Evolutionary conservation across 2,113 vertebrate species (phyloP), one percentile per base, ranked within the genome.

Genomic region (Mus musculus): DNA sequence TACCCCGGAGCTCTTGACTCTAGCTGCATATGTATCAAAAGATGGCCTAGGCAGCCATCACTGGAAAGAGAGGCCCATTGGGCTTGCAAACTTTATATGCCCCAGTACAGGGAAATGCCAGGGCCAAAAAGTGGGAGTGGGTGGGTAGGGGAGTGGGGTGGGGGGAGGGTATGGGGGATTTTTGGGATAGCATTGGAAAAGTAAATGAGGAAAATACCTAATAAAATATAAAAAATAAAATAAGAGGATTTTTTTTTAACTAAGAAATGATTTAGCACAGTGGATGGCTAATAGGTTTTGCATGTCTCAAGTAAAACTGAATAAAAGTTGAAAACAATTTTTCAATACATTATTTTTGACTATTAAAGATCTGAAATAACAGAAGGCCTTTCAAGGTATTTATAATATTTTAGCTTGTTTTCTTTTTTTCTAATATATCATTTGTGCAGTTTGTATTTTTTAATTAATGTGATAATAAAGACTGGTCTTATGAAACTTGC

Each of bases 231-330:
- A 42, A 42, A 42, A 42, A 42, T 42, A 42, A 42, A 42, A 42
- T 42, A 42, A 42, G 42, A 42, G 42, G 42, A 42, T 49, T 49
- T 88, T 85, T 17, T 94, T 95, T 93, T 88, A 10, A 10, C 14
- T 82, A 93, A 65, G 20, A 78, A 91, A 72, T 92, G 71, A 92
- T 81, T 89, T 87, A 65, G 4, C 87, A 59, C 30, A 61, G 13
- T 46, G 5, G 59, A 56, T 67, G 3, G 6, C 4, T 49, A 59
- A 63, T 81, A 54, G 24, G 10, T 76, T 80, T 52, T 54, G 30
- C 67, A 93, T 73, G 28, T 24, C 3, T 93, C 85, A 28, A 88
- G 71, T 75, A 90, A 16, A 88, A 85, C 7, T 95, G n/a, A 46
- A 54, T 90, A 78, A 69, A 93, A 63, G 42, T 82, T 69, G 22